Percentiles rank a stretch among this genome's conserved stretches.
These are phyloP conservation scores for Ambastaia sidthimunki DNA, from an alignment of 2,797 vertebrate species.

Conservation along the genomic window DNA sequence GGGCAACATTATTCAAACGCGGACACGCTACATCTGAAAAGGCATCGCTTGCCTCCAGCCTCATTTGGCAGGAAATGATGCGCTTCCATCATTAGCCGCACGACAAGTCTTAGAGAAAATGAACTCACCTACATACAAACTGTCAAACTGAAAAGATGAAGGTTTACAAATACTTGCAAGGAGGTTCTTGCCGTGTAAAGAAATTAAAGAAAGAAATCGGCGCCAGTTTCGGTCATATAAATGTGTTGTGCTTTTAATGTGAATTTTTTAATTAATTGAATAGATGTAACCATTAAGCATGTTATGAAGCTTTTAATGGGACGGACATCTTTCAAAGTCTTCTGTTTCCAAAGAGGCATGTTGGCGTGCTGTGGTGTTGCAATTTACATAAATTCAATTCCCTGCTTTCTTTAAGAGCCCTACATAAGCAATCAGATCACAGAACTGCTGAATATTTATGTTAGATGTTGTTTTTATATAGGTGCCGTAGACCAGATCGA, in stretches of 20 bases:
- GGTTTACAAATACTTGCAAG: constrained; percentile 9
- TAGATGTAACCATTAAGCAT: constrained; percentile 4
- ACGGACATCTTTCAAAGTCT: neutral
- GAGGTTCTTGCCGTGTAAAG: neutral
- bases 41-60: constrained; percentile 25
- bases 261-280: neutral
- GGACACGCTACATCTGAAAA: constrained; percentile 28
- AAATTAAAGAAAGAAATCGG: constrained; percentile 17
- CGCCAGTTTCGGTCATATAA: neutral
- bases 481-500: neutral
- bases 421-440: constrained; percentile 34
- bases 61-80: constrained; percentile 37
- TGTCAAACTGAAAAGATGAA: neutral
- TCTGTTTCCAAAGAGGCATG: neutral
- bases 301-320: constrained; percentile 14
- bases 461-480: constrained; percentile 3
- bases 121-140: neutral
- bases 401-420: neutral
- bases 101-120: neutral
- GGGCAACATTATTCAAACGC: constrained; percentile 52
- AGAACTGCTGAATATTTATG: constrained; percentile 41
- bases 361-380: neutral
- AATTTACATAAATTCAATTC: constrained; percentile 41
- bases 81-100: constrained; percentile 37
- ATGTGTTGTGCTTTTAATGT: neutral